Base-by-base conservation (phyloP, 1,140 invertebrate genomes). In the Drosophila varians region DNA sequence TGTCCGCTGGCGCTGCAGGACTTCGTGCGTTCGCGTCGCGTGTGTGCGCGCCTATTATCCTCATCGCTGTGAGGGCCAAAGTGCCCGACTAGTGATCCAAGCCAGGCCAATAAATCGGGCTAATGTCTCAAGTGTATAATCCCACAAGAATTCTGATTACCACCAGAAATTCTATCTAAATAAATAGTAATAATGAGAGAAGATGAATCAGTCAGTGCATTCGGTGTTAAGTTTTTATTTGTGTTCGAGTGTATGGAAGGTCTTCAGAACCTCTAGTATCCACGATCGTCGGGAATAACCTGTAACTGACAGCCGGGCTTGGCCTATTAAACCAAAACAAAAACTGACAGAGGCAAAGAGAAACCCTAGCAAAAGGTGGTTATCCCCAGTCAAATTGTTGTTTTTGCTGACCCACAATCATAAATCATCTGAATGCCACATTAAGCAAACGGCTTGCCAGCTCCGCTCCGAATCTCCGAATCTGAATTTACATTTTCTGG, bases 21-120 rank as follows among this genome's bases (percentile, higher is more conserved):
- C 83, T 58, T 83, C 70, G 74, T 77, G 83, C 82, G 83, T 83
- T 88, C 83, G 82, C 82, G 82, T 88, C 82, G 82, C 82, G 83
- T 86, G 72, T 82, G 78, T 82, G 78, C 78, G 78, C 77, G 78
- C 80, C 43, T 70, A 77, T 56, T 70, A 77, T 56, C 60, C 60
- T 64, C 51, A 80, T 42, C 38, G 38, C 77, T 77, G 66, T 71
- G 65, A 76, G 78, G 53, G 58, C 38, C 55, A 52, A 53, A 75
- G 57, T 46, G 26, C 49, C 74, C 45, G 53, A 28, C 43, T 23
- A 68, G 47, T 60, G 51, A 51, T 47, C 43, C 26, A 12, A 28
- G 48, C 62, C 57, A 72, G 42, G 36, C 40, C 23, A 62, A 36
- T 31, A 23, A 62, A 56, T 47, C 58, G 34, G 51, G 72, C 68